These are phyloP conservation scores for Drosophila longiperda DNA, from an alignment of 2,888 invertebrate species.

Conservation along the genomic window DNA sequence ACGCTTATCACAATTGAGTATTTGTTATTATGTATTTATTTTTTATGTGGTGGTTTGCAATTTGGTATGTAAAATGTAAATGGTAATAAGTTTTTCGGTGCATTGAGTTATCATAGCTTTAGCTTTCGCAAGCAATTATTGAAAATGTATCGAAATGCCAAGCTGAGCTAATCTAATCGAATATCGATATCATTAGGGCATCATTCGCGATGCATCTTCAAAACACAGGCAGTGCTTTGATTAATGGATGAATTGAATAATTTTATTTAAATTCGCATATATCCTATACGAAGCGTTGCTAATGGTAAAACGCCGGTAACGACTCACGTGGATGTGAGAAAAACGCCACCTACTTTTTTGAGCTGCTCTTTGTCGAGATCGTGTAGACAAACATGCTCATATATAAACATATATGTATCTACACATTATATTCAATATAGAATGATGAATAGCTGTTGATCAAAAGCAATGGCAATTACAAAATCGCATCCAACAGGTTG, in stretches of 20 bases:
- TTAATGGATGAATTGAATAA: constrained; percentile 73
- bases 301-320: constrained; percentile 72
- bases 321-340: constrained; percentile 67
- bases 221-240: constrained; percentile 57
- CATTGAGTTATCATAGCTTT: background rate
- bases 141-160: background rate
- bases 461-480: constrained; percentile 68
- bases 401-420: background rate
- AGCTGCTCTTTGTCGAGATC: constrained; percentile 22
- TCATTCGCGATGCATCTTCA: constrained; percentile 58
- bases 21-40: constrained; percentile 21
- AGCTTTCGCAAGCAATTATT: background rate
- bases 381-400: background rate
- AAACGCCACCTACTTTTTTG: constrained; percentile 70
- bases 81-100: background rate
- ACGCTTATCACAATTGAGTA: background rate
- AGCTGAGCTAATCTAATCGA: constrained; percentile 11
- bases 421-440: constrained; percentile 38
- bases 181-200: constrained; percentile 49
- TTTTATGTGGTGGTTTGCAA: constrained; percentile 16
- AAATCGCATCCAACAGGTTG: constrained; percentile 71
- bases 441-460: constrained; percentile 63
- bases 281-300: constrained; percentile 72
- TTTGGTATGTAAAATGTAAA: constrained; percentile 11
- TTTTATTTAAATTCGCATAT: constrained; percentile 79